Percentiles rank a stretch among this genome's conserved stretches.
Conservation (phyloP, 2,797 vertebrate species). For the Eutrigla gurnardus region DNA sequence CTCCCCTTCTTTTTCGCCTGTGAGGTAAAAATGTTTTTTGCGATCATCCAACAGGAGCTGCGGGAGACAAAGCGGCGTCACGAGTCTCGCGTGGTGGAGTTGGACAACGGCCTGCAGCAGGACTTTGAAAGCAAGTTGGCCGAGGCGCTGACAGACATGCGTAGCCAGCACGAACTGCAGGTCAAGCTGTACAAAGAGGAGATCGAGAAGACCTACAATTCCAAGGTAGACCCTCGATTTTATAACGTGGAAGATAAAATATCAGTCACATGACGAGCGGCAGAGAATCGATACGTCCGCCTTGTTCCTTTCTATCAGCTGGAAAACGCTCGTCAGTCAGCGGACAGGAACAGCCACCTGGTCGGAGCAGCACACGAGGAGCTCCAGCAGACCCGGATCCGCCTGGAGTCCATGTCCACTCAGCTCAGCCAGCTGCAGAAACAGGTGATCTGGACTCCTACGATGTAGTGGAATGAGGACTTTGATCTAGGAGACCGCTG, state of each 20-base stretch:
- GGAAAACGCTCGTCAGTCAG: conserved; percentile 92
- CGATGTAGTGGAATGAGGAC: too few species aligned
- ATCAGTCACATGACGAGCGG: not conserved
- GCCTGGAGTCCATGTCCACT: conserved; percentile 89
- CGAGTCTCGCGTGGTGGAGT: conserved; percentile 92
- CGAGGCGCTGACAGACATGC: conserved; percentile 90
- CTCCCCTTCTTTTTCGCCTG: not conserved
- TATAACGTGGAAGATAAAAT: not conserved
- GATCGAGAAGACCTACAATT: conserved; percentile 93
- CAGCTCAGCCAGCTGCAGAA: conserved; percentile 98
- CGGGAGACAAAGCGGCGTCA: conserved; percentile 92
- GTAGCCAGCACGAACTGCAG: conserved; percentile 92
- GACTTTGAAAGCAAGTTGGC: conserved; percentile 94
- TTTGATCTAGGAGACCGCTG: too few species aligned
- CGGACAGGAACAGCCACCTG: conserved; percentile 94
- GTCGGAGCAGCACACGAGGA: conserved; percentile 94
- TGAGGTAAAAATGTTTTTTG: not conserved
- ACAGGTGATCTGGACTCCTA: conserved; percentile 83
- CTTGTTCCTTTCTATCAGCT: conserved; percentile 80
- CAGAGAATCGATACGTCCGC: not conserved
- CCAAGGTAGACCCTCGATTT: conserved; percentile 84
- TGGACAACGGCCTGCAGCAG: conserved; percentile 89
- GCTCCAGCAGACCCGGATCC: conserved; percentile 91
- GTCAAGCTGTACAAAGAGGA: conserved; percentile 94
- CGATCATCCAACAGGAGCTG: conserved; percentile 85